A percentile compares a stretch with the other conserved stretches of the same genome.
These are phyloP conservation scores for Callosobruchus maculatus DNA, from an alignment of 2,888 invertebrate species.

Conservation along the genomic window DNA sequence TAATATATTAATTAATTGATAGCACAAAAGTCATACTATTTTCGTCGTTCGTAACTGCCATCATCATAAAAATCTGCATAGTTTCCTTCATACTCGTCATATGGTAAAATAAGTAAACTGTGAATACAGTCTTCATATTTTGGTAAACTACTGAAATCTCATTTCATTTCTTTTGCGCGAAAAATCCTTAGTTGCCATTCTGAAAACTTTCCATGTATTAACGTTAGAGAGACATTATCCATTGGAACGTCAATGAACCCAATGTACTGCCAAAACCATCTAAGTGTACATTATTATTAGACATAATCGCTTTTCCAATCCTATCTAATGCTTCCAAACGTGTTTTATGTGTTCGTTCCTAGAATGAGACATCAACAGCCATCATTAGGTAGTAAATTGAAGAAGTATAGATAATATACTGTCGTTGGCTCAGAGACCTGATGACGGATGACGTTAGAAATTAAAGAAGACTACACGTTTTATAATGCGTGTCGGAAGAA, in stretches of 20 bases:
- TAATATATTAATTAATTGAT: too few relatives aligned
- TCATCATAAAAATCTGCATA: too few relatives aligned
- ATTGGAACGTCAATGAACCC: background rate
- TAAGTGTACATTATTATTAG: background rate
- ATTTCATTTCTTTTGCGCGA: too few relatives aligned
- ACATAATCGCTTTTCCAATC: background rate
- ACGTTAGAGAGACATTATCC: background rate
- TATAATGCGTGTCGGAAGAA: background rate
- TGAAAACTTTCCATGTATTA: background rate
- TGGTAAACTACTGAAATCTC: too few relatives aligned
- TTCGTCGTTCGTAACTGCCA: too few relatives aligned
- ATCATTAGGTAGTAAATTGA: background rate
- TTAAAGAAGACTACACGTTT: background rate
- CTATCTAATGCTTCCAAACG: background rate
- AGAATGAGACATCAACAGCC: background rate
- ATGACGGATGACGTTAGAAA: background rate
- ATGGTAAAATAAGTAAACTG: too few relatives aligned
- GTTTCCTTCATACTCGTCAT: too few relatives aligned
- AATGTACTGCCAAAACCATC: background rate
- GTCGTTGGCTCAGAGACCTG: background rate
- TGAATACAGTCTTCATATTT: too few relatives aligned
- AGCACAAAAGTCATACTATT: too few relatives aligned
- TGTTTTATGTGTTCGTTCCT: background rate
- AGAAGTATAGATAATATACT: background rate
- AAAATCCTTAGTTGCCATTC: too few relatives aligned